A percentile compares a stretch with the other conserved stretches of the same genome.
phyloP scores from a whole-genome alignment of 2,888 invertebrate species.

The Ormyrus rosae region DNA sequence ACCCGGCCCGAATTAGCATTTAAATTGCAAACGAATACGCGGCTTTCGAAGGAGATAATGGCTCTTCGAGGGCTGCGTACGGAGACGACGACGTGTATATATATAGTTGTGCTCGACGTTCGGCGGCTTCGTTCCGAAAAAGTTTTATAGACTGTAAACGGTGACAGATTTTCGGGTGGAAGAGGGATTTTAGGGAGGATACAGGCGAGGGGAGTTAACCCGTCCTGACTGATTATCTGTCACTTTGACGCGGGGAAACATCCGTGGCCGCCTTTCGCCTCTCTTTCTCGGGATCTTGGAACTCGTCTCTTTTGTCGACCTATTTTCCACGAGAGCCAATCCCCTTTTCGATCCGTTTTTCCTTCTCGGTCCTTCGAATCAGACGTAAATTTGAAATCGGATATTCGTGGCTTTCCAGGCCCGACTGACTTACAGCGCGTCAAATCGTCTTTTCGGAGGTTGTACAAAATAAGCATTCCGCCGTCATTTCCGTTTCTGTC shows the following conservation, averaged over 20 bases:
- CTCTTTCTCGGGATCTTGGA: no score
- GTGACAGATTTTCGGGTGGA: slow-evolving; percentile 20
- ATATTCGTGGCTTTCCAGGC: no score
- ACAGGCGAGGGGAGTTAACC: slow-evolving; percentile 37
- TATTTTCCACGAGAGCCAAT: no score
- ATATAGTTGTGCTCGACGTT: no score
- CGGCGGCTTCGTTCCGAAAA: not conserved
- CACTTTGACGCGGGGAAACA: slow-evolving; percentile 8
- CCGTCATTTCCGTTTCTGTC: no score
- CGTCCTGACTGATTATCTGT: slow-evolving; percentile 37
- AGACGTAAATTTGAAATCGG: no score
- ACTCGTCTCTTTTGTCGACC: no score
- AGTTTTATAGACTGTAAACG: slow-evolving; percentile 32
- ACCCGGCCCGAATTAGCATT: slow-evolving; percentile 32
- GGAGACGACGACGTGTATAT: not conserved
- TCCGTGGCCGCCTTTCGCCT: not conserved
- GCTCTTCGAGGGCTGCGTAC: not conserved
- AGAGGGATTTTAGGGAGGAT: not conserved
- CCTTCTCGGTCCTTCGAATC: no score
- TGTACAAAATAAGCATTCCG: no score
- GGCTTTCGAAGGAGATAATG: slow-evolving; percentile 36
- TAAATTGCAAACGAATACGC: slow-evolving; percentile 47
- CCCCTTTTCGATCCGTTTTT: no score
- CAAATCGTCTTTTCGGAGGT: no score
- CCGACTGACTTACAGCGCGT: no score